These are phyloP conservation scores for Cherax quadricarinatus DNA, from an alignment of 1,140 invertebrate species.

Conservation along the genomic window DNA sequence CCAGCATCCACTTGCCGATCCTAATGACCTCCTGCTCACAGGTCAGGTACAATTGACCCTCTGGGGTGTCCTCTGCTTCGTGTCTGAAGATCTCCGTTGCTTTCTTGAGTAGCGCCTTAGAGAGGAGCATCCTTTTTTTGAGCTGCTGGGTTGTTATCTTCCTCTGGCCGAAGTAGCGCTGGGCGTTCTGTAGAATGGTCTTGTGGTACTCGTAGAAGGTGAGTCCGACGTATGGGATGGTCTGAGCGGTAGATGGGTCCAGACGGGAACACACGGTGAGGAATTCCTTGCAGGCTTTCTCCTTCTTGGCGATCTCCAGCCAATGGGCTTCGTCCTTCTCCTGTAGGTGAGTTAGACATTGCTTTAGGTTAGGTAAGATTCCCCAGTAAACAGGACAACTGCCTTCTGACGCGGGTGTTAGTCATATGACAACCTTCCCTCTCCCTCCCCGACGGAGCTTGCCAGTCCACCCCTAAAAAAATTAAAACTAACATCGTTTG, in stretches of 20 bases:
- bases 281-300: conserved; percentile 72
- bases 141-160: conserved; percentile 67
- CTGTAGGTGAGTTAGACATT: background rate
- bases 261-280: conserved; percentile 70
- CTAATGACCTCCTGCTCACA: conserved; percentile 71
- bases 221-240: conserved; percentile 68
- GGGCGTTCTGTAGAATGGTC: conserved; percentile 70
- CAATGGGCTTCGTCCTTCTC: conserved; percentile 59
- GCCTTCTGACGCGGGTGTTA: no score
- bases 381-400: no score
- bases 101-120: conserved; percentile 69
- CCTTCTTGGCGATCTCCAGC: conserved; percentile 71
- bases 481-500: no score
- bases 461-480: no score
- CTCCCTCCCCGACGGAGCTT: no score
- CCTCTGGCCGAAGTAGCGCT: conserved; percentile 53
- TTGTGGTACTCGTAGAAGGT: conserved; percentile 73
- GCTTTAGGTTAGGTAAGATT: no score
- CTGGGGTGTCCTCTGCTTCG: conserved; percentile 69
- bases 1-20: conserved; percentile 72
- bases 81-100: conserved; percentile 70
- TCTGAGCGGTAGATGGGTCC: conserved; percentile 69
- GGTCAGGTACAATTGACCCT: conserved; percentile 63
- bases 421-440: no score
- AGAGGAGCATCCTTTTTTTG: conserved; percentile 71